phyloP scores from a whole-genome alignment of 1,140 invertebrate species.

The Lamellibrachia luymesi region DNA sequence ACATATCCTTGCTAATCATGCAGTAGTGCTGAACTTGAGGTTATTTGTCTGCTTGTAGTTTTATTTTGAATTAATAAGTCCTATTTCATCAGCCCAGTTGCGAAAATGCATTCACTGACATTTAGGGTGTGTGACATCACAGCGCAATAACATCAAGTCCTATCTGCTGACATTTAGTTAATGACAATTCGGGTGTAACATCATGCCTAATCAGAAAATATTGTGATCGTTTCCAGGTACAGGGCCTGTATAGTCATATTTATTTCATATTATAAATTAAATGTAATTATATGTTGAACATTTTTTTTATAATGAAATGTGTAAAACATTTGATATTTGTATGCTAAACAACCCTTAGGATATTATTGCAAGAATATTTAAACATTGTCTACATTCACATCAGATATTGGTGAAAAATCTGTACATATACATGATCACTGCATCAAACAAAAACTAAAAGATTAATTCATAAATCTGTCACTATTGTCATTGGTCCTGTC shows the following conservation, averaged over 20 bases:
- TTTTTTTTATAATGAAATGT: background rate
- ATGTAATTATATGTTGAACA: background rate
- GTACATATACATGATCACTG: background rate
- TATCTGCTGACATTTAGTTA: background rate
- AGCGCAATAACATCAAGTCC: background rate
- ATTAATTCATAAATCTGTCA: background rate
- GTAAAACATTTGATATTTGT: background rate
- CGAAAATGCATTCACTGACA: background rate
- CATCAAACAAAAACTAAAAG: background rate
- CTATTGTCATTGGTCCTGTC: too few species aligned
- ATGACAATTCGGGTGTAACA: background rate
- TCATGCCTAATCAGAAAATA: background rate
- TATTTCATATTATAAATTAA: background rate
- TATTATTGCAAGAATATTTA: too few species aligned
- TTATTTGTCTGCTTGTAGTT: background rate
- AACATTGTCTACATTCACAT: too few species aligned
- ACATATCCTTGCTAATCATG: background rate
- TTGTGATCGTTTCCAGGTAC: background rate
- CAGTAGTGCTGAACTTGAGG: background rate
- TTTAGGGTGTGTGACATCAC: background rate
- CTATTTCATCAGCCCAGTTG: background rate
- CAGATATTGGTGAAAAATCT: background rate
- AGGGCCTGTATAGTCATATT: background rate
- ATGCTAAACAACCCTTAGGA: too few species aligned
- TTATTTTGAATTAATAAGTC: conserved; percentile 6